Evolutionary conservation across 1,140 invertebrate genomes (phyloP).

Genomic region (Leptestheria dahalacensis): DNA sequence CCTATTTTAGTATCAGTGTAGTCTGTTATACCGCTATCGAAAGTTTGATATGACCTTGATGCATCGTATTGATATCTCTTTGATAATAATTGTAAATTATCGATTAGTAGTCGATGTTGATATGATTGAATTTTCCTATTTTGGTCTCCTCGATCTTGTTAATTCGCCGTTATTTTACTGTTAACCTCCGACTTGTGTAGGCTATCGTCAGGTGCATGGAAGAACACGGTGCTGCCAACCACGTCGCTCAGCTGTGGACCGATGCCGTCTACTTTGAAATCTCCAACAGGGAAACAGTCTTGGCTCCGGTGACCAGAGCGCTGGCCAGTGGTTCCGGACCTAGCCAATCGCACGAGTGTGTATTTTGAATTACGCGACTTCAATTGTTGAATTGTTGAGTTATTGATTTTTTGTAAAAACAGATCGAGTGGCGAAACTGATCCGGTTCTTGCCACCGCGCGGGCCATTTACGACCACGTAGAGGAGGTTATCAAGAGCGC

Average conservation of each 20-base stretch:
- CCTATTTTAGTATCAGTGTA: neutral
- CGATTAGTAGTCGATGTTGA: too few species aligned
- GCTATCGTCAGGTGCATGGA: constrained; percentile 41
- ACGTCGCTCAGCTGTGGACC: constrained; percentile 58
- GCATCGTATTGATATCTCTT: too few species aligned
- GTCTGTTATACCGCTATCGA: too few species aligned
- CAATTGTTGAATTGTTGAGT: constrained; percentile 29
- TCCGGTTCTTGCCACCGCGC: neutral
- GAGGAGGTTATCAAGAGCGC: neutral
- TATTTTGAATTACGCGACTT: too few species aligned
- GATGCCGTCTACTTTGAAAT: constrained; percentile 55
- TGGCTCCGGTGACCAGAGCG: constrained; percentile 37
- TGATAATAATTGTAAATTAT: constrained; percentile 6
- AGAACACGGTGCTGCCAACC: constrained; percentile 38
- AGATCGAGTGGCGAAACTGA: neutral
- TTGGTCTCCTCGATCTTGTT: too few species aligned
- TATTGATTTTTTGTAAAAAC: neutral
- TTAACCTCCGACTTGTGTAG: constrained; percentile 17
- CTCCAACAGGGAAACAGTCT: constrained; percentile 35
- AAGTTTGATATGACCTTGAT: too few species aligned
- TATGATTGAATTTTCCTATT: too few species aligned
- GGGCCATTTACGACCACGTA: neutral
- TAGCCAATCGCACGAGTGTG: constrained; percentile 23
- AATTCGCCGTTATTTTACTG: neutral
- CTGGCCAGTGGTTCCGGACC: constrained; percentile 28